Evolutionary conservation across 1,140 invertebrate genomes (phyloP).

Genomic region (Atta cephalotes): DNA sequence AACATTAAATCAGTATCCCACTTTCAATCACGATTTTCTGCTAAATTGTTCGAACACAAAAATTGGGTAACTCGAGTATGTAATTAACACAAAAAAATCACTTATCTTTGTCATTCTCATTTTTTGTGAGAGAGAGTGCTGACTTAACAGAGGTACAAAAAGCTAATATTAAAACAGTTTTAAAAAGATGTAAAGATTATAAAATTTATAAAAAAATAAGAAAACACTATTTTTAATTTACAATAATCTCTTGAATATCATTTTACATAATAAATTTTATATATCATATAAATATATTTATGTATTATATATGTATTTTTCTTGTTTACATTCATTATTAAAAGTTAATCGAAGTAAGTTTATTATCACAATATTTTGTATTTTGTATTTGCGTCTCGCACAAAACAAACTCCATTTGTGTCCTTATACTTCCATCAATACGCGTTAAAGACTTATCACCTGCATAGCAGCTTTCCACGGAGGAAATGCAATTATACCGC

Average conservation of each 20-base stretch:
- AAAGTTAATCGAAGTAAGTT: background rate
- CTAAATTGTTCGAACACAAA: too few species aligned
- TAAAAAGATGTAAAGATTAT: background rate
- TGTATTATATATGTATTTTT: background rate
- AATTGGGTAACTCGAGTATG: too few species aligned
- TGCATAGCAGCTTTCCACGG: constrained; percentile 18
- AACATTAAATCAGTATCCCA: too few species aligned
- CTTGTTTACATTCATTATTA: background rate
- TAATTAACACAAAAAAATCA: too few species aligned
- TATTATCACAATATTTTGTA: background rate
- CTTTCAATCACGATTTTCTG: too few species aligned
- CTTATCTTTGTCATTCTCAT: too few species aligned
- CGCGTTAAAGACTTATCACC: constrained; percentile 53
- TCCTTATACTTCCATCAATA: background rate
- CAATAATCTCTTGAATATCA: background rate
- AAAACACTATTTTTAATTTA: background rate
- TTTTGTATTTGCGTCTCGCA: background rate
- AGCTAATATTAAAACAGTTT: too few species aligned
- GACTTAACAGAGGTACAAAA: too few species aligned
- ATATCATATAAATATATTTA: too few species aligned
- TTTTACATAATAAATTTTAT: background rate
- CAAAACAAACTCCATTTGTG: background rate
- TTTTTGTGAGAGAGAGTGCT: too few species aligned
- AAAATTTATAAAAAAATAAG: background rate
- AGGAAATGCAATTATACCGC: constrained; percentile 60